These are phyloP conservation scores for Philotrypesis tridentata DNA, from an alignment of 1,140 invertebrate genomes.

Conservation along the genomic window DNA sequence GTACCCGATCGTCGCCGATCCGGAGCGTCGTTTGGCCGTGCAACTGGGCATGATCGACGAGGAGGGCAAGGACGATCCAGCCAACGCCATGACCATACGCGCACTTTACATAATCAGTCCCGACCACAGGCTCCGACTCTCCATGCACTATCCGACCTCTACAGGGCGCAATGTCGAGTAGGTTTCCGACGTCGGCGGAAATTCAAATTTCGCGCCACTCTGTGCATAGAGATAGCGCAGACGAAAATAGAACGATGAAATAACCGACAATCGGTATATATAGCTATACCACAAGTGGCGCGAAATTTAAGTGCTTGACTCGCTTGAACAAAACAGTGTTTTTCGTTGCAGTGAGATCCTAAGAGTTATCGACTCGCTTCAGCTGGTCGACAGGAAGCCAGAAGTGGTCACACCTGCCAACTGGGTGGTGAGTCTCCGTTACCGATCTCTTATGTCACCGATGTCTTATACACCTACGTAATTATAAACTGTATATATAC, in stretches of 20 bases:
- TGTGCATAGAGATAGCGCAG: no score
- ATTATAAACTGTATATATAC: conserved; percentile 45
- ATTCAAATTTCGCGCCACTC: neutral
- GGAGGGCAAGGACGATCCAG: conserved; percentile 77
- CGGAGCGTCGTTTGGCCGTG: conserved; percentile 83
- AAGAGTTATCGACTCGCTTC: conserved; percentile 90
- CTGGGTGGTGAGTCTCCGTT: conserved; percentile 81
- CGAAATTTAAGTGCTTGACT: neutral
- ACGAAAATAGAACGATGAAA: no score
- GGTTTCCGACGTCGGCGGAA: no score
- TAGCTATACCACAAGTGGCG: no score
- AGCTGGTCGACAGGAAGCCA: conserved; percentile 82
- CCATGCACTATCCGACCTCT: conserved; percentile 92
- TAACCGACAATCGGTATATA: no score
- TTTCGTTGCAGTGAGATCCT: conserved; percentile 87
- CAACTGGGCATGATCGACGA: conserved; percentile 90
- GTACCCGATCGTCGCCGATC: conserved; percentile 92
- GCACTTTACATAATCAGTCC: conserved; percentile 92
- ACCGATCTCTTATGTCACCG: neutral
- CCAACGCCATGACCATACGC: conserved; percentile 84
- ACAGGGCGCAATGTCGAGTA: conserved; percentile 94
- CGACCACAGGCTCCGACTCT: conserved; percentile 87
- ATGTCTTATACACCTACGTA: neutral
- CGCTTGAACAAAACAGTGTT: conserved; percentile 33
- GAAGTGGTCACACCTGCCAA: conserved; percentile 90